Evolutionary conservation across 2,888 invertebrate genomes (phyloP).

Genomic region (Xestia c-nigrum): DNA sequence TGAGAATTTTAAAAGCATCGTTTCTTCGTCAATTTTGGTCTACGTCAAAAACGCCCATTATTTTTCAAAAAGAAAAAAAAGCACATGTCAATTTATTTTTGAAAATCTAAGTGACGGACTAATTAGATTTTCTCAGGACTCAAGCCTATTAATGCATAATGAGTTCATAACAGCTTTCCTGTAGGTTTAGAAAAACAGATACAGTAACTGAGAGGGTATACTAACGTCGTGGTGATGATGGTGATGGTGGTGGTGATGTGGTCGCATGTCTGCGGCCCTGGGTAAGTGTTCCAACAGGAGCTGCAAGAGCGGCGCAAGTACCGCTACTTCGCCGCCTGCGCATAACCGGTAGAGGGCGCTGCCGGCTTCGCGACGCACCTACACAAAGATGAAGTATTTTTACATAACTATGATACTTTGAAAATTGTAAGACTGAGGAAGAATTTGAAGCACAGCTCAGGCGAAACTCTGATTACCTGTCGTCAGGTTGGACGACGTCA

Average conservation of each 20-base stretch:
- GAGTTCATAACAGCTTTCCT: no score
- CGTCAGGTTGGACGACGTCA: no score
- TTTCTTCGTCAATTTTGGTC: no score
- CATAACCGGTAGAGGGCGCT: conserved; percentile 97
- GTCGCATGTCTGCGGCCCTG: conserved; percentile 96
- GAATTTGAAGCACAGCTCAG: background rate
- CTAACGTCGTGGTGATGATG: conserved; percentile 80
- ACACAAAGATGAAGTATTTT: background rate
- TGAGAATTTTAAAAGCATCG: no score
- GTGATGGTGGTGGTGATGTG: conserved; percentile 82
- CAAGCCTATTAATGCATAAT: no score
- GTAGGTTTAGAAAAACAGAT: background rate
- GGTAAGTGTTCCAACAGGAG: conserved; percentile 95
- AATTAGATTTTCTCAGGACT: no score
- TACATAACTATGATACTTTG: background rate
- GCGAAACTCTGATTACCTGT: background rate
- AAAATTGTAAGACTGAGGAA: background rate
- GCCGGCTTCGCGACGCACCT: conserved; percentile 97
- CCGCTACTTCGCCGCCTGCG: conserved; percentile 92
- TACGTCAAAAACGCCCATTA: no score
- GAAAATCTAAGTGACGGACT: no score
- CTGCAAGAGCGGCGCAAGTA: conserved; percentile 95
- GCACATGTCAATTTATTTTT: no score
- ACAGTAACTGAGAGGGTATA: background rate
- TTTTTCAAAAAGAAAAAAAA: no score